Evolutionary conservation across 2,888 invertebrate genomes (phyloP), one percentile per base, ranked within the genome.

Genomic region (Acutogordius australiensis): DNA sequence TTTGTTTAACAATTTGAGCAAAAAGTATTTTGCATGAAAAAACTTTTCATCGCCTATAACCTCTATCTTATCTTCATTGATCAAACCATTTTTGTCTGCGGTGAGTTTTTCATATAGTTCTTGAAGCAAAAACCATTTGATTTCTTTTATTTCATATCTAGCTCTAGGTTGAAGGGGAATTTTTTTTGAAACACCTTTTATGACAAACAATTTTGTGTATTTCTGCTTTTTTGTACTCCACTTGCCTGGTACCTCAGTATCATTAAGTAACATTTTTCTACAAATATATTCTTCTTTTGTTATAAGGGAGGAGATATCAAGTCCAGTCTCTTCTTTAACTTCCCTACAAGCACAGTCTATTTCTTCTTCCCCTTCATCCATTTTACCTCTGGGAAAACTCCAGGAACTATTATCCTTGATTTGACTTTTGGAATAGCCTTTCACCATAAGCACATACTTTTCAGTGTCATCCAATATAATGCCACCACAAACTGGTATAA

Each of bases 301-400:
- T 51, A 51, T 51, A 23, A 51, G 4, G 4, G 8, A 23, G 23
- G 51, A n/a, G 8, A 51, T 51, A 23, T 51, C 51, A 4, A 51
- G 23, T 51, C 51, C 51, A 23, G 26, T 51, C 23, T 51, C 51
- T 23, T 51, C 51, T 8, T n/a, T n/a, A 21, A 51, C 26, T 51
- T 51, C 51, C 26, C 51, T 8, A 8, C 8, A 4, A 4, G 51
- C 51, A 51, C 51, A 51, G 4, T 51, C 51, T 4, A 4, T 4
- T 8, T 51, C 51, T 4, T 8, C 23, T 23, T 51, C 51, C 4
- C 4, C 51, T 23, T 51, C 51, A 23, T 51, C 23, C 4, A 51
- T 51, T 26, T 51, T 51, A 4, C 51, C 51, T 23, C 26, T 51
- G 8, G 51, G 51, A 51, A 51, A 51, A 51, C n/a, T 51, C 51